phyloP scores from a whole-genome alignment of 2,113 vertebrate genomes.

The Gorilla gorilla region DNA sequence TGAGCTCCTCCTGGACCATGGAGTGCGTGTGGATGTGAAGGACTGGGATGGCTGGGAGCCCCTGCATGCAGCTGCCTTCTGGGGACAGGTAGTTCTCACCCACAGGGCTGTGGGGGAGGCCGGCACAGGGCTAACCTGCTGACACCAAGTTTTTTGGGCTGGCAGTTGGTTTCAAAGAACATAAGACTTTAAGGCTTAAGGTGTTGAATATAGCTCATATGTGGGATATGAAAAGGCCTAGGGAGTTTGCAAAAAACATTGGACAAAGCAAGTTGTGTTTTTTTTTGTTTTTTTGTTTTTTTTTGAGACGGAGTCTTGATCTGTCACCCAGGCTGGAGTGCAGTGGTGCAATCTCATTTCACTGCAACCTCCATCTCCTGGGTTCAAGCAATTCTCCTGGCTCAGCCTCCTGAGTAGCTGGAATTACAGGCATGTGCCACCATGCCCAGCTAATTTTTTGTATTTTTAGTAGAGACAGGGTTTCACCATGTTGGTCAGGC shows the following conservation, averaged over 20 bases:
- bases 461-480: too few relatives aligned
- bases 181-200: not conserved
- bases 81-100: constrained; percentile 93
- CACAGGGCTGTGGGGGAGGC: not conserved
- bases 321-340: too few relatives aligned
- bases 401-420: too few relatives aligned
- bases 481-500: too few relatives aligned
- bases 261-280: not conserved
- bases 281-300: too few relatives aligned
- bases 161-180: not conserved
- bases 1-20: constrained; percentile 95
- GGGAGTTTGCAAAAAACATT: not conserved
- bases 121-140: not conserved
- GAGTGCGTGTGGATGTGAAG: constrained; percentile 91
- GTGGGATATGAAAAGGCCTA: not conserved
- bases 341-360: too few relatives aligned
- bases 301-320: too few relatives aligned
- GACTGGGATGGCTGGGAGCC: constrained; percentile 98
- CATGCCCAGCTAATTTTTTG: too few relatives aligned
- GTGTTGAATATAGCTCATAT: not conserved
- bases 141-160: not conserved
- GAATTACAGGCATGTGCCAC: too few relatives aligned
- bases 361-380: too few relatives aligned
- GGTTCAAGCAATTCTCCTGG: too few relatives aligned
- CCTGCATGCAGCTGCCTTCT: constrained; percentile 97